A percentile compares a stretch with the other conserved stretches of the same genome.
Conservation (phyloP, 2,113 vertebrate genomes). For the Sceloporus tristichus region DNA sequence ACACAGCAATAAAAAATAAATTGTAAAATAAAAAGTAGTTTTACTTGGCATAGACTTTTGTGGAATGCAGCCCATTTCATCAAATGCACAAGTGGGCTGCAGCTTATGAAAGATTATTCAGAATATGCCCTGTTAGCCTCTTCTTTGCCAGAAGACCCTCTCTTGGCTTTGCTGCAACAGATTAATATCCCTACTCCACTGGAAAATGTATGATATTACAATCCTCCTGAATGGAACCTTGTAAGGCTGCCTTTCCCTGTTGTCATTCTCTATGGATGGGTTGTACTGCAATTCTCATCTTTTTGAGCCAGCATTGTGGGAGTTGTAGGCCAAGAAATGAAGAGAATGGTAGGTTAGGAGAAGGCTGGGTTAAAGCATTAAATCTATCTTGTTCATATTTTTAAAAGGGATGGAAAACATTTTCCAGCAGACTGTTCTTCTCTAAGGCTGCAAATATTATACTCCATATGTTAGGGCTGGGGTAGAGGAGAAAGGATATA, state of each 20-base stretch:
- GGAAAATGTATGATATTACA: no score
- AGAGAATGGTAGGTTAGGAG: background rate
- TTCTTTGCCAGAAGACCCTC: no score
- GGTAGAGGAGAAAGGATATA: background rate
- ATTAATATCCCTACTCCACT: no score
- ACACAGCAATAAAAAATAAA: no score
- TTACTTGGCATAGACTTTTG: no score
- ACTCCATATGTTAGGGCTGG: background rate
- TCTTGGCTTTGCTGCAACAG: no score
- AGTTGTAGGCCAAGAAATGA: background rate
- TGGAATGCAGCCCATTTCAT: no score
- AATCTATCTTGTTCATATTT: slow-evolving; percentile 8
- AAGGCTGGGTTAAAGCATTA: slow-evolving; percentile 25
- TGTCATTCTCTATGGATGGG: background rate
- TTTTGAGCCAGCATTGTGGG: background rate
- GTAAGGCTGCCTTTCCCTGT: background rate
- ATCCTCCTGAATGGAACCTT: no score
- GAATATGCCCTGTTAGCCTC: no score
- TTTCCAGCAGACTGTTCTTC: background rate
- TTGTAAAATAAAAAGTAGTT: no score
- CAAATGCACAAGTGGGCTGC: no score
- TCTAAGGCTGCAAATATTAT: background rate
- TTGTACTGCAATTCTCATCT: background rate
- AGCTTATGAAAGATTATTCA: no score
- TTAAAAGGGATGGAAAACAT: background rate